phyloP scores from a whole-genome alignment of 2,113 vertebrate species.

The Hypocryptadius cinnamomeus region DNA sequence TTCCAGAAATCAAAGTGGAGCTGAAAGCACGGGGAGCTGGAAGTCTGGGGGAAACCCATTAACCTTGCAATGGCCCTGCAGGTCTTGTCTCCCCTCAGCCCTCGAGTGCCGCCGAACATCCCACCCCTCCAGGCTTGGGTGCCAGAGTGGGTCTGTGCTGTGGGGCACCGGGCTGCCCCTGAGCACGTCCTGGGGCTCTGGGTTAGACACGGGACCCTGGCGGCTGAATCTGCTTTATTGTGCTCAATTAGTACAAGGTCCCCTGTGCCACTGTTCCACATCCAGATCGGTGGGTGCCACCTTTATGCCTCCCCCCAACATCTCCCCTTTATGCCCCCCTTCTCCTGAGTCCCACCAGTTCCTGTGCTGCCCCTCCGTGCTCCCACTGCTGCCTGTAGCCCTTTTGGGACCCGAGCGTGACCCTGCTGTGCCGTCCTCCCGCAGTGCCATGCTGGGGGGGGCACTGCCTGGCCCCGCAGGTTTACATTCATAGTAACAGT shows the following conservation, averaged over 20 bases:
- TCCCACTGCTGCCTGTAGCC: not conserved
- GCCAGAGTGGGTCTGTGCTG: accelerated
- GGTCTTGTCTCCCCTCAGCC: not conserved
- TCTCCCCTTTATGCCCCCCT: not conserved
- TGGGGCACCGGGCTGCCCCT: accelerated
- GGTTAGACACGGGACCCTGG: not conserved
- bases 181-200: not conserved
- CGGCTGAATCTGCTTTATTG: conserved; percentile 44
- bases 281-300: not conserved
- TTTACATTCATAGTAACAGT: conserved; percentile 65
- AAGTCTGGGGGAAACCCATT: not conserved
- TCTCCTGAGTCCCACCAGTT: not conserved
- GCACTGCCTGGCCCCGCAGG: not conserved
- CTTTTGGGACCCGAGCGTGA: not conserved
- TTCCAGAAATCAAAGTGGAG: not conserved
- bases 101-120: not conserved
- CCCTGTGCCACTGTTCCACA: not conserved
- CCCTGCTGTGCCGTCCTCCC: not conserved
- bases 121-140: no score
- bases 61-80: no score
- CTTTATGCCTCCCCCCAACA: not conserved
- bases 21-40: no score
- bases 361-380: not conserved
- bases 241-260: conserved; percentile 36
- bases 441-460: accelerated